A percentile compares a stretch with the other conserved stretches of the same genome.
Evolutionary conservation across 2,113 vertebrate species (phyloP).

Genomic region (Labeo catla): DNA sequence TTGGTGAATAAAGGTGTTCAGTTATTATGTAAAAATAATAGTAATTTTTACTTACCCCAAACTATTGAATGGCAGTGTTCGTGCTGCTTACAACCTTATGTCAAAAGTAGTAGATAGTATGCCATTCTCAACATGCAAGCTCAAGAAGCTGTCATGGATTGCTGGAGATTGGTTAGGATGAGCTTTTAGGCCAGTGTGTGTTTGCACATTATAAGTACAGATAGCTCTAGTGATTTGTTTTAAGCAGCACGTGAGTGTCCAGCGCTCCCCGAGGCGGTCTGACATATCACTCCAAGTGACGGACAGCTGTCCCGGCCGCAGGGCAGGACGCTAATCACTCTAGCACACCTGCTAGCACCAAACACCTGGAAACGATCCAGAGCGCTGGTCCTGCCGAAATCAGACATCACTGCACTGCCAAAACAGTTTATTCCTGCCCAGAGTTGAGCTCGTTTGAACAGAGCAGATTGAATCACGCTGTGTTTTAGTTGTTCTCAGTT

Average conservation of each 20-base stretch:
- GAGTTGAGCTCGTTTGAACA: background rate
- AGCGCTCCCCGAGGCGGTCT: conserved; percentile 2
- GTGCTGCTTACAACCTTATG: background rate
- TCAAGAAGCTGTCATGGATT: background rate
- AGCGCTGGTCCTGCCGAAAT: background rate
- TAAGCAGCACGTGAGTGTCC: conserved; percentile 2
- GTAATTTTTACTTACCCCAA: too few species aligned
- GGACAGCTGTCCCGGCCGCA: conserved; percentile 62
- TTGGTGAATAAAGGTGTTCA: too few species aligned
- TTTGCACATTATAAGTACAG: background rate
- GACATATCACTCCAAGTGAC: conserved; percentile 33
- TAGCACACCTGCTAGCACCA: conserved; percentile 37
- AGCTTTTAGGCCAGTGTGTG: background rate
- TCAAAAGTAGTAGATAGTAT: background rate
- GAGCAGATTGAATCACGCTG: background rate
- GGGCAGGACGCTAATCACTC: conserved; percentile 27
- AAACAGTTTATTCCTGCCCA: background rate
- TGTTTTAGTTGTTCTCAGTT: background rate
- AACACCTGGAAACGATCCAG: background rate
- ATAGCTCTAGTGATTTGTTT: background rate
- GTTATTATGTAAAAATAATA: too few species aligned
- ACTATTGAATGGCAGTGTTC: background rate
- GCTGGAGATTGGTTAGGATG: background rate
- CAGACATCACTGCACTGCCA: background rate
- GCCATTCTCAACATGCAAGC: background rate